A percentile compares a stretch with the other conserved stretches of the same genome.
phyloP scores from a whole-genome alignment of 1,140 invertebrate genomes.

The Manduca sexta region DNA sequence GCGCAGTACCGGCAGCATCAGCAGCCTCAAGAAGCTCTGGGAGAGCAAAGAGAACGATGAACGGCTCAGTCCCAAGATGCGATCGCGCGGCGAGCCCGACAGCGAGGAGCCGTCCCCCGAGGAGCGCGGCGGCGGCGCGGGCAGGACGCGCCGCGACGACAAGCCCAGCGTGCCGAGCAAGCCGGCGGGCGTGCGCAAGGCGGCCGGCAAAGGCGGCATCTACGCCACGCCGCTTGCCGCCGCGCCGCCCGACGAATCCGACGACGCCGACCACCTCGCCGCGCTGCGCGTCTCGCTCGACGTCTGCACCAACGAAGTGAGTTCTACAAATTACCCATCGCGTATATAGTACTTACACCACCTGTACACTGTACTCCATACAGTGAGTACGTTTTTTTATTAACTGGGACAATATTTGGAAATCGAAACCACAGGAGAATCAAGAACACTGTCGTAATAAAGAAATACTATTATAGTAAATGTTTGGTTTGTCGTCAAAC shows the following conservation, averaged over 20 bases:
- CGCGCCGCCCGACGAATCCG: slow-evolving; percentile 13
- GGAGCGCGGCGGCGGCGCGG: slow-evolving; percentile 46
- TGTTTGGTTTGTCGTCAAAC: too few relatives aligned
- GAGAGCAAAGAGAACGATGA: slow-evolving; percentile 80
- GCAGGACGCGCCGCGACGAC: slow-evolving; percentile 67
- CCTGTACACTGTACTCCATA: too few relatives aligned
- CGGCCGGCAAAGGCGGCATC: slow-evolving; percentile 69
- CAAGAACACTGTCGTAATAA: too few relatives aligned
- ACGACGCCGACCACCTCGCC: slow-evolving; percentile 47
- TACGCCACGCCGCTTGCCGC: slow-evolving; percentile 77
- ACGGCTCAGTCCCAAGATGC: slow-evolving; percentile 78
- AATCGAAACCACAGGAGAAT: too few relatives aligned
- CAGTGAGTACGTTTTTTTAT: too few relatives aligned
- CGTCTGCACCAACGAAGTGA: slow-evolving; percentile 60
- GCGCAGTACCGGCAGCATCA: slow-evolving; percentile 94
- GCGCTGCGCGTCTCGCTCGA: slow-evolving; percentile 59
- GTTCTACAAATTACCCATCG: too few relatives aligned
- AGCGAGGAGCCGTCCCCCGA: slow-evolving; percentile 72
- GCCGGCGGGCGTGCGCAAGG: slow-evolving; percentile 56
- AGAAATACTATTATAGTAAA: too few relatives aligned
- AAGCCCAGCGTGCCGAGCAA: slow-evolving; percentile 83
- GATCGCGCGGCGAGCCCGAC: slow-evolving; percentile 56
- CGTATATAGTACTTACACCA: too few relatives aligned
- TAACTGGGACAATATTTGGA: too few relatives aligned
- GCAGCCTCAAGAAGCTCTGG: slow-evolving; percentile 93